Percentiles rank a stretch among this genome's conserved stretches.
phyloP scores from a whole-genome alignment of 2,797 vertebrate genomes.

The Hypotaenidia okinawae region DNA sequence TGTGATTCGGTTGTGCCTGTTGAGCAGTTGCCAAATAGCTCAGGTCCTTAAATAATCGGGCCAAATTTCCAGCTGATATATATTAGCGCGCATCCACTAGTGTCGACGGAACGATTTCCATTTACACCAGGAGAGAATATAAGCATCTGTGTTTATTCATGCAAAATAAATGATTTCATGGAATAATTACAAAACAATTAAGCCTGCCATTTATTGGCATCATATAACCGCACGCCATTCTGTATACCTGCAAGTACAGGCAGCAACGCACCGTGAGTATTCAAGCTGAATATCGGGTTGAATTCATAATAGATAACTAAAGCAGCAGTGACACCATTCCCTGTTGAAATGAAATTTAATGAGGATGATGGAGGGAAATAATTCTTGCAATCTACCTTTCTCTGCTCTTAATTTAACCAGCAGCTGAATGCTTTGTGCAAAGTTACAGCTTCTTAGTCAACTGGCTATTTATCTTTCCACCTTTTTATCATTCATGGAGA shows the following conservation, averaged over 20 bases:
- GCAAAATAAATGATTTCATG: slow-evolving; percentile 50
- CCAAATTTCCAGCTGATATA: slow-evolving; percentile 43
- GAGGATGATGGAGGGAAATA: slow-evolving; percentile 66
- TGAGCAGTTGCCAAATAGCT: slow-evolving; percentile 44
- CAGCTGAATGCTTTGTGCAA: slow-evolving; percentile 45
- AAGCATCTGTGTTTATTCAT: slow-evolving; percentile 62
- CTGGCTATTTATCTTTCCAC: slow-evolving; percentile 37
- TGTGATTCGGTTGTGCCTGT: slow-evolving; percentile 22
- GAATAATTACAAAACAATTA: slow-evolving; percentile 69
- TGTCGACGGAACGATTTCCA: neutral
- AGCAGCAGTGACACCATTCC: slow-evolving; percentile 66
- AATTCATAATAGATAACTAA: slow-evolving; percentile 48
- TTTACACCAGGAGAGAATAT: slow-evolving; percentile 19
- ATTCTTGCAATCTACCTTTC: slow-evolving; percentile 59
- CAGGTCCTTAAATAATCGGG: slow-evolving; percentile 46
- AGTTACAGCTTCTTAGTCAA: slow-evolving; percentile 57
- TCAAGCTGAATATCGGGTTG: slow-evolving; percentile 32
- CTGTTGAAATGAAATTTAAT: slow-evolving; percentile 76
- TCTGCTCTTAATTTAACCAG: slow-evolving; percentile 71
- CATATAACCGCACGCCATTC: neutral
- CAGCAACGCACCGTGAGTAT: neutral
- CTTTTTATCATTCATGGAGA: neutral
- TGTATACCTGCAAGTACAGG: slow-evolving; percentile 30
- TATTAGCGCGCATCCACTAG: neutral
- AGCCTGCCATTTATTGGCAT: slow-evolving; percentile 35